Evolutionary conservation across 2,113 vertebrate genomes (phyloP).

Genomic region (Erythrolamprus reginae): DNA sequence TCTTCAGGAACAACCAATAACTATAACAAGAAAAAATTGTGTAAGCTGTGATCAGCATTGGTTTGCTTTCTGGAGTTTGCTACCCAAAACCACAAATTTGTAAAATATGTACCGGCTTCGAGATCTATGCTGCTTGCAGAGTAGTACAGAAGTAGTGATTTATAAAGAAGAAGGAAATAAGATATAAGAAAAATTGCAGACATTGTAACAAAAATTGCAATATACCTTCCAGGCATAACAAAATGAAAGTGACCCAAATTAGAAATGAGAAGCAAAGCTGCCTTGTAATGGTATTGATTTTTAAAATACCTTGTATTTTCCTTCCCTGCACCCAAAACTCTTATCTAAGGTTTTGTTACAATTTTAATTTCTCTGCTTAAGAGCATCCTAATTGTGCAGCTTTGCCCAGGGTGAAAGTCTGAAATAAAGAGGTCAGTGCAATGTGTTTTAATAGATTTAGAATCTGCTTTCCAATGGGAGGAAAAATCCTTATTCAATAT

Average conservation of each 20-base stretch:
- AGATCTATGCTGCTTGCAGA: constrained; percentile 14
- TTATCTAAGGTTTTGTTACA: background rate
- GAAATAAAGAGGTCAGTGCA: background rate
- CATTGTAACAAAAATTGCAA: constrained; percentile 17
- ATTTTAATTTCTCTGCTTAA: background rate
- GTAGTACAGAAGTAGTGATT: constrained; percentile 45
- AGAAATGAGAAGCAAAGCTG: background rate
- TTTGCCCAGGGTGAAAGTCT: background rate
- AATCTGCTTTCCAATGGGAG: background rate
- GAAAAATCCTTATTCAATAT: background rate
- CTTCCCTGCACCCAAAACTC: background rate
- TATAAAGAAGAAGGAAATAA: constrained; percentile 21
- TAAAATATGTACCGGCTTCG: constrained; percentile 38
- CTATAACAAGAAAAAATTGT: background rate
- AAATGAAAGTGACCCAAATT: constrained; percentile 33
- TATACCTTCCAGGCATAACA: constrained; percentile 17
- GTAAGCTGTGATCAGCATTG: background rate
- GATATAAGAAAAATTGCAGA: background rate
- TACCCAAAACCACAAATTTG: constrained; percentile 34
- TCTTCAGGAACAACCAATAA: background rate
- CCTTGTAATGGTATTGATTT: background rate
- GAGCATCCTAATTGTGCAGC: background rate
- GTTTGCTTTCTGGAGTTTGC: background rate
- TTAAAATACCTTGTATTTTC: background rate
- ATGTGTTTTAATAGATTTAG: background rate